Evolutionary conservation across 2,113 vertebrate genomes (phyloP).

Genomic region (Halichoerus grypus): DNA sequence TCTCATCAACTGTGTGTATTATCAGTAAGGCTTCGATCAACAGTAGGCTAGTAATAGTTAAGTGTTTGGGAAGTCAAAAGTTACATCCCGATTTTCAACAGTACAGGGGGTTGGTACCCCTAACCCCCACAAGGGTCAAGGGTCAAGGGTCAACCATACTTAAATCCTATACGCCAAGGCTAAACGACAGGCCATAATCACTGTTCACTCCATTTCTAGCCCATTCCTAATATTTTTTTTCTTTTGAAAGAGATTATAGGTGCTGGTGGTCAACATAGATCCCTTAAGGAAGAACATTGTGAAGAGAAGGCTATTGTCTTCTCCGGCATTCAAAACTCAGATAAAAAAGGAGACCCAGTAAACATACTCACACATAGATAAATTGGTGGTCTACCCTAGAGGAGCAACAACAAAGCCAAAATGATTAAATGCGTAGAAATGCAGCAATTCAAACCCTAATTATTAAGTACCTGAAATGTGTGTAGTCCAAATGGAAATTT

Average conservation of each 20-base stretch:
- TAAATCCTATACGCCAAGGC: background rate
- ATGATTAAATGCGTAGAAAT: background rate
- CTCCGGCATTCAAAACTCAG: background rate
- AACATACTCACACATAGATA: no score
- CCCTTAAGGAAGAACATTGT: accelerated
- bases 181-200: background rate
- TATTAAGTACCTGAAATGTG: background rate
- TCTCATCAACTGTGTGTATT: background rate
- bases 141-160: background rate
- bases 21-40: background rate
- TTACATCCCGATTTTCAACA: background rate
- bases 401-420: background rate
- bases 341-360: background rate
- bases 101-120: background rate
- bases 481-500: no score
- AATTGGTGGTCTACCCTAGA: background rate
- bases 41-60: background rate
- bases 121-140: background rate
- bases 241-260: background rate
- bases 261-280: background rate
- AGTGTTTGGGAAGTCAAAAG: background rate
- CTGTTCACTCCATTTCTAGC: background rate
- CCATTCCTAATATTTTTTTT: background rate
- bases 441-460: background rate
- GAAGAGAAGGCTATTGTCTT: background rate